phyloP scores from a whole-genome alignment of 2,797 vertebrate genomes.

The Chaetodon trifasciatus region DNA sequence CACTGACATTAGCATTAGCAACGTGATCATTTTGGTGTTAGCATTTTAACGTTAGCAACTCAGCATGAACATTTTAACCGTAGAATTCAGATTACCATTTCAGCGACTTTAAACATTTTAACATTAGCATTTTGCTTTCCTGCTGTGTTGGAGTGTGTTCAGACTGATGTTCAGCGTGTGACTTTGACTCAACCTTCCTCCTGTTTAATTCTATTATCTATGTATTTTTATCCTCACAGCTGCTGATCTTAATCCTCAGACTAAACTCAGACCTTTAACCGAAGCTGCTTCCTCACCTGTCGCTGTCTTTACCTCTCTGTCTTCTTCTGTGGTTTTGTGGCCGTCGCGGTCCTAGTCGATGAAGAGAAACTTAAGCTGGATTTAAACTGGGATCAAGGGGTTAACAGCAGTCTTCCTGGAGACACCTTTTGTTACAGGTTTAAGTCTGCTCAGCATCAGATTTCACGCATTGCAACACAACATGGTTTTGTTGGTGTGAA shows the following conservation, averaged over 20 bases:
- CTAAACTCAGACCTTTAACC: background rate
- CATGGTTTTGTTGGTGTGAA: background rate
- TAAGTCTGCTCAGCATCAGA: background rate
- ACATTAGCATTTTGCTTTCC: background rate
- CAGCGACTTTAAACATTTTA: background rate
- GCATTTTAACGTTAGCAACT: background rate
- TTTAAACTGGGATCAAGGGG: background rate
- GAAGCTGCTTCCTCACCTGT: constrained; percentile 31
- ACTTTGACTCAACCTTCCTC: constrained; percentile 48
- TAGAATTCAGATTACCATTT: too few relatives aligned
- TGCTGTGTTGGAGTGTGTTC: background rate
- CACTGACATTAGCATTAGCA: too few relatives aligned
- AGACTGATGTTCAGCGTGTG: constrained; percentile 19
- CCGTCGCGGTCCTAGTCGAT: background rate
- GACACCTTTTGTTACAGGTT: background rate
- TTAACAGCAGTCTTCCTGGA: background rate
- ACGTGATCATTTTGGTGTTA: background rate
- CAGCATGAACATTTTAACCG: too few relatives aligned
- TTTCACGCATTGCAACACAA: background rate
- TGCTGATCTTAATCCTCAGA: constrained; percentile 56
- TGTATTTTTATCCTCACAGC: constrained; percentile 65
- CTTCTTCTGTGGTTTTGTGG: constrained; percentile 42
- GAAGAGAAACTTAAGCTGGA: background rate
- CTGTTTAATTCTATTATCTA: constrained; percentile 41
- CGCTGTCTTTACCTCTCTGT: background rate